Evolutionary conservation across 2,888 invertebrate species (phyloP).

Genomic region (Ischnus inquisitorius): DNA sequence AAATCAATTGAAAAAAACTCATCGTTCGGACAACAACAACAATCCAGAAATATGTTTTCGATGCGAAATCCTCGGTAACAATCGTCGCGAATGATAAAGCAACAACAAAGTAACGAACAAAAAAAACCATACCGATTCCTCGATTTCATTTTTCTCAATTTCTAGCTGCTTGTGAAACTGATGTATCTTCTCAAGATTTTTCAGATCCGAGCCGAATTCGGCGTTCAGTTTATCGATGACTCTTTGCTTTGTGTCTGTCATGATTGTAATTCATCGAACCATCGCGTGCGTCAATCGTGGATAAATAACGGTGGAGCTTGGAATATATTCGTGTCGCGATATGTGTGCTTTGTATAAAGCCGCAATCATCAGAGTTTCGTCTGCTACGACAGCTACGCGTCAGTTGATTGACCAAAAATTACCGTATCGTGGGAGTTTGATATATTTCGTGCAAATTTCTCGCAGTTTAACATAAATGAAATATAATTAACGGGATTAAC

Average conservation of each 20-base stretch:
- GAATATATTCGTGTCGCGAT: background rate
- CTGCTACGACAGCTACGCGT: background rate
- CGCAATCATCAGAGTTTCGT: background rate
- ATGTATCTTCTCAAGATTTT: slow-evolving; percentile 86
- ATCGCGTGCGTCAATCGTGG: slow-evolving; percentile 5
- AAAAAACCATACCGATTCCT: slow-evolving; percentile 84
- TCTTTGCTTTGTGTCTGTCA: slow-evolving; percentile 82
- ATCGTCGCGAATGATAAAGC: slow-evolving; percentile 21
- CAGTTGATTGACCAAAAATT: too few species aligned
- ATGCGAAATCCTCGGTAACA: background rate
- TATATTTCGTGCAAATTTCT: too few species aligned
- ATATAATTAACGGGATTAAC: too few species aligned
- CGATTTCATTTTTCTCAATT: slow-evolving; percentile 84
- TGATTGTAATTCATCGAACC: slow-evolving; percentile 19
- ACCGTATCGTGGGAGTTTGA: too few species aligned
- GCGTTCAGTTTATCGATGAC: slow-evolving; percentile 87
- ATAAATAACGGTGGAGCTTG: background rate
- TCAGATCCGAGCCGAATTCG: slow-evolving; percentile 87
- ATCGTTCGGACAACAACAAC: background rate
- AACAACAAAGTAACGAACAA: slow-evolving; percentile 27
- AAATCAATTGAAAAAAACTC: slow-evolving; percentile 7
- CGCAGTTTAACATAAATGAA: too few species aligned
- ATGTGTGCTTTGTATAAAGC: background rate
- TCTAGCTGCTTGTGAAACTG: slow-evolving; percentile 85
- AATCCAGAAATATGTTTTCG: slow-evolving; percentile 33